phyloP scores from a whole-genome alignment of 2,113 vertebrate genomes.

The Notiomystis cincta region DNA sequence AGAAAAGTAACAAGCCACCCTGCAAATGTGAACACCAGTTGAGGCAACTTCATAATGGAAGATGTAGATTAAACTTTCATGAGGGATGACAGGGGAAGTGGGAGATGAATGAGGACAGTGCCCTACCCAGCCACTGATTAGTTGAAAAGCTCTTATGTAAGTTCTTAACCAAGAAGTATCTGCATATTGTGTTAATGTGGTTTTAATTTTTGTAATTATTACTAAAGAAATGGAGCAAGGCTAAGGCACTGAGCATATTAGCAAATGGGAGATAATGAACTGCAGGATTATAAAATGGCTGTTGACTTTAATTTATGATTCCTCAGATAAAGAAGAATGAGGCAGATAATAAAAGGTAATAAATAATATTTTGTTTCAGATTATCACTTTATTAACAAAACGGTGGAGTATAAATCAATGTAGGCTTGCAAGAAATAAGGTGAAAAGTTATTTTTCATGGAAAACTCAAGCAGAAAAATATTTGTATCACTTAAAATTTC shows the following conservation, averaged over 20 bases:
- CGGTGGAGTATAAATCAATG: conserved; percentile 46
- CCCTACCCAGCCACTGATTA: neutral
- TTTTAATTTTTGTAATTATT: conserved; percentile 63
- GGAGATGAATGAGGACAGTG: conserved; percentile 11
- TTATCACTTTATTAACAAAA: conserved; percentile 70
- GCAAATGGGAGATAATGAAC: conserved; percentile 69
- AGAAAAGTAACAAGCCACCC: neutral
- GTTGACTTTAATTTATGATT: conserved; percentile 69
- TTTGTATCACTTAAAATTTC: neutral
- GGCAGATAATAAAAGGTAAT: conserved; percentile 58
- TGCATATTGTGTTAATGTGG: conserved; percentile 27
- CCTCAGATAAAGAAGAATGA: conserved; percentile 63
- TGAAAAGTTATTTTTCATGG: neutral
- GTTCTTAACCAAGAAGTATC: conserved; percentile 17
- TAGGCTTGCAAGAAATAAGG: neutral
- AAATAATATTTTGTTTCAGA: conserved; percentile 67
- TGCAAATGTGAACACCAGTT: neutral
- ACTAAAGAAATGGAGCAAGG: conserved; percentile 28
- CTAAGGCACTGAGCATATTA: conserved; percentile 53
- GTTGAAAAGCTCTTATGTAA: neutral
- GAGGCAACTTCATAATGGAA: conserved; percentile 11
- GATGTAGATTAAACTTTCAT: conserved; percentile 13
- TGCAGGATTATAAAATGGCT: conserved; percentile 66
- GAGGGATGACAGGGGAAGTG: neutral
- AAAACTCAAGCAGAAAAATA: neutral